Conservation (phyloP, 2,797 vertebrate species). For the Alca torda region DNA sequence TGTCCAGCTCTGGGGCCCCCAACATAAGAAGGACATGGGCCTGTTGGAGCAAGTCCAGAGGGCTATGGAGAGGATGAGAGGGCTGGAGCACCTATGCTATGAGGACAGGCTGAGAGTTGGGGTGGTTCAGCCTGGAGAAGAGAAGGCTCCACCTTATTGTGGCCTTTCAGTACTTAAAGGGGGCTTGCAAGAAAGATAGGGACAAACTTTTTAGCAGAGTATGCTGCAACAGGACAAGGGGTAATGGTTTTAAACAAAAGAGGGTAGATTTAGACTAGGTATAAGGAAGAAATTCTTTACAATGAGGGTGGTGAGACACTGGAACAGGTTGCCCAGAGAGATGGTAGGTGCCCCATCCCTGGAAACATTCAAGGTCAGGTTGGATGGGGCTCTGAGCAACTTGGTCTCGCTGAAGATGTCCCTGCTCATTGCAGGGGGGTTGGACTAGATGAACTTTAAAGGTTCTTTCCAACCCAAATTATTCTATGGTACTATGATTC, state of each 20-base stretch:
- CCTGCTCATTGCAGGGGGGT: not conserved
- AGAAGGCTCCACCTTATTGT: not conserved
- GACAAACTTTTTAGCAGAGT: not conserved
- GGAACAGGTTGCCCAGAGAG: not conserved
- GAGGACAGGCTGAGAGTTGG: not conserved
- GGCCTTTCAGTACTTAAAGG: not conserved
- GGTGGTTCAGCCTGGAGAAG: not conserved
- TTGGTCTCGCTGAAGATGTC: not conserved
- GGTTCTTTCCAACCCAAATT: not conserved
- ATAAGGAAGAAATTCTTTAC: not conserved
- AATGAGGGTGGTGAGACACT: not conserved
- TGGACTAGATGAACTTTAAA: not conserved
- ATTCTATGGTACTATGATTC: not conserved
- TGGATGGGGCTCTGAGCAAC: not conserved
- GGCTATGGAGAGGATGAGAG: not conserved
- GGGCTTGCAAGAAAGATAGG: not conserved
- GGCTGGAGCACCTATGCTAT: not conserved
- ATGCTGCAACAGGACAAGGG: not conserved
- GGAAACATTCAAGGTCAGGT: not conserved
- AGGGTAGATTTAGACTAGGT: not conserved
- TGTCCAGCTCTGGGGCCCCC: not conserved
- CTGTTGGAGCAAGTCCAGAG: not conserved
- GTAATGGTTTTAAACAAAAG: not conserved
- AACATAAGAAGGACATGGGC: not conserved
- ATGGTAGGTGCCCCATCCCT: not conserved